phyloP scores from a whole-genome alignment of 2,797 vertebrate species.

The Semaprochilodus insignis region DNA sequence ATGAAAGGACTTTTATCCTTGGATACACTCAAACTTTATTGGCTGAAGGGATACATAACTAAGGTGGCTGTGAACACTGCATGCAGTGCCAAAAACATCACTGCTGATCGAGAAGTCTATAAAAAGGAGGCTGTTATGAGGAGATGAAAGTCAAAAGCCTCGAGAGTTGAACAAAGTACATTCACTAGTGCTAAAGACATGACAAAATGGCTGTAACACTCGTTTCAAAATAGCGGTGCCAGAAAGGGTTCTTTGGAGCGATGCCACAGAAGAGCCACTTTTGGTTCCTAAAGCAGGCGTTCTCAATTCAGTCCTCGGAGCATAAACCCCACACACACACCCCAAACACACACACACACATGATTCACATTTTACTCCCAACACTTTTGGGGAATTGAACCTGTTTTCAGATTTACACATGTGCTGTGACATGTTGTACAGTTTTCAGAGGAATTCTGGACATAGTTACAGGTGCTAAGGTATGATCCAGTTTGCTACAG shows the following conservation, averaged over 20 bases:
- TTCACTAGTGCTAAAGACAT: background rate
- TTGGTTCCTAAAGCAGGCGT: background rate
- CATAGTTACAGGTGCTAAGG: too few relatives aligned
- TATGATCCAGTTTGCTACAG: too few relatives aligned
- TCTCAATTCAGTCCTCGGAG: too few relatives aligned
- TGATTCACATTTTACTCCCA: too few relatives aligned
- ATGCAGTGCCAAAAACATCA: constrained; percentile 1
- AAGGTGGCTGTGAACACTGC: background rate
- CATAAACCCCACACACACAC: too few relatives aligned
- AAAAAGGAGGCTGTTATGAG: background rate
- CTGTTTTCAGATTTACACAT: too few relatives aligned
- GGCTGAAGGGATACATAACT: constrained; percentile 28
- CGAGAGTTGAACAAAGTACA: background rate
- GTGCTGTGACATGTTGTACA: too few relatives aligned
- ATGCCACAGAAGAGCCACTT: background rate
- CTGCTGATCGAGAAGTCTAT: background rate
- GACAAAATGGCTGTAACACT: background rate
- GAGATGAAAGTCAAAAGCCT: background rate
- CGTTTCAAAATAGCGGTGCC: background rate
- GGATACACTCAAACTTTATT: constrained; percentile 33
- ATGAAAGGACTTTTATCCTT: constrained; percentile 12
- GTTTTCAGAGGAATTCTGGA: too few relatives aligned
- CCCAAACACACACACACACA: too few relatives aligned
- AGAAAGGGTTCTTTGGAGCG: background rate
- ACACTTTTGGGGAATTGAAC: too few relatives aligned